A percentile compares a stretch with the other conserved stretches of the same genome.
Evolutionary conservation across 2,888 invertebrate genomes (phyloP).

Genomic region (Trypoxylon attenuatum): DNA sequence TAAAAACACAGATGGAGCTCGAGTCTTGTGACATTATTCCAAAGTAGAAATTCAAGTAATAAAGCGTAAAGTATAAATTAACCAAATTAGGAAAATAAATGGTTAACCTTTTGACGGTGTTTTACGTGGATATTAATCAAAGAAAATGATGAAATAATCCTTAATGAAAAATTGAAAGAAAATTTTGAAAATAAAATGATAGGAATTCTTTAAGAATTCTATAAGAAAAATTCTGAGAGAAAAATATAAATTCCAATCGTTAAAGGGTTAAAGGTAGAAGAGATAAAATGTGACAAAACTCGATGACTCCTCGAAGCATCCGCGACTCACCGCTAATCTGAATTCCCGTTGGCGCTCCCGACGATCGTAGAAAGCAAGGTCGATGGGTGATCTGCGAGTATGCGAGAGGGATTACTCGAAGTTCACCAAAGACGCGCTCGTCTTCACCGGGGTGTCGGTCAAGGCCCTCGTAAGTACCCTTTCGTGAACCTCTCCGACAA

Average conservation of each 20-base stretch:
- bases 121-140: too few species aligned
- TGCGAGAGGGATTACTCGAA: slow-evolving; percentile 68
- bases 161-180: too few species aligned
- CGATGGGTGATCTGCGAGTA: slow-evolving; percentile 75
- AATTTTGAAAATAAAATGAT: too few species aligned
- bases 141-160: too few species aligned
- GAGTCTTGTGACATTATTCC: slow-evolving; percentile 40
- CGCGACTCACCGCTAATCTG: slow-evolving; percentile 52
- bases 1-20: slow-evolving; percentile 37
- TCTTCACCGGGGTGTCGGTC: slow-evolving; percentile 79
- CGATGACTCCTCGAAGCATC: slow-evolving; percentile 29
- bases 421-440: slow-evolving; percentile 66
- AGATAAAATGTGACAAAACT: slow-evolving; percentile 27
- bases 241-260: too few species aligned
- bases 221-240: too few species aligned
- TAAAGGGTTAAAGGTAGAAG: too few species aligned
- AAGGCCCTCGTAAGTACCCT: slow-evolving; percentile 79
- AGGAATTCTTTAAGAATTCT: too few species aligned
- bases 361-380: slow-evolving; percentile 76
- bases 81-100: too few species aligned
- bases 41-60: too few species aligned
- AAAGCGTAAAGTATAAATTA: too few species aligned
- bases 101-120: too few species aligned
- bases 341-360: slow-evolving; percentile 53
- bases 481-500: slow-evolving; percentile 32